Base-by-base conservation (phyloP, 2,113 vertebrate species). In the Hypomesus transpacificus region DNA sequence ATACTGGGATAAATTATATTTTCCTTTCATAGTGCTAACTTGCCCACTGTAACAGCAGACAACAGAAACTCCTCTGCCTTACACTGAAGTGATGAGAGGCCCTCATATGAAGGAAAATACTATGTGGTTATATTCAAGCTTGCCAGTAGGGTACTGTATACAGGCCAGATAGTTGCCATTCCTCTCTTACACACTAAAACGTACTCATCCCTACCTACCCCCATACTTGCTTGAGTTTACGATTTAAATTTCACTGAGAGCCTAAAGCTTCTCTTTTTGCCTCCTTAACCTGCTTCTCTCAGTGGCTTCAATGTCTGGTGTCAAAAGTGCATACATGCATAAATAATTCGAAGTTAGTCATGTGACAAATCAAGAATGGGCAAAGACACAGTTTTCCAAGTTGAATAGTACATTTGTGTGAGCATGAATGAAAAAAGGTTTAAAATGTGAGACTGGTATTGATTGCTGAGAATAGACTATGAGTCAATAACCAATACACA, bases 401-500 rank as follows among this genome's bases (percentile, higher is more conserved):
- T 66, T 66, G 22, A 24, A 52, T 46, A 21, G 66, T 46, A 28
- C 74, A 75, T 75, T 75, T 59, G 59, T 65, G 74, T 72, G 26
- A 75, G 61, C 56, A 24, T 62, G 65, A 71, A 84, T 71, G 75
- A 61, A 28, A 46, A 60, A 22, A 51, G 1, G 74, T 79, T 82
- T 61, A 75, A 73, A 74, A 78, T 56, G 52, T 58, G 64, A 82
- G 71, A 87, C 82, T 77, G 87, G 77, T 87, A 76, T 77, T 75
- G 71, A 82, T 63, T 74, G 74, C 69, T 84, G 85, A 91, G 89
- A 84, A 88, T 91, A 88, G 84, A 84, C 80, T 77, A 72, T 76
- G 66, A 77, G 74, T 86, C 80, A 85, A 85, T 90, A 81, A 90
- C 87, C 84, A 80, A 89, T 80, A 77, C 78, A 85, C 89, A 84